Conservation (phyloP, 2,888 invertebrate species). For the Lasius platythorax region DNA sequence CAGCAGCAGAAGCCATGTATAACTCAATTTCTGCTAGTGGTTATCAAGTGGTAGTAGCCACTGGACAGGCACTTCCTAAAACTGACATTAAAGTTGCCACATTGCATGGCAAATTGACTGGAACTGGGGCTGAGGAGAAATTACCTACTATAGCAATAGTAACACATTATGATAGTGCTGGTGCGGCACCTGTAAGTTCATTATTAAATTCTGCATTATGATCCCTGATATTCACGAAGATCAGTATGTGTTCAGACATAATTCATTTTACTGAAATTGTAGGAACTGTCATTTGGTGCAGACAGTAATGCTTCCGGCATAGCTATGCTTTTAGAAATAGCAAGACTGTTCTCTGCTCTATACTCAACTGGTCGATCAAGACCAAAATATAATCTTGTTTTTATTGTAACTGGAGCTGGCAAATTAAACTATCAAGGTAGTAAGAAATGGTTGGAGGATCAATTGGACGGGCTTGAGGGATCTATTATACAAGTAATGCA, state of each 20-base stretch:
- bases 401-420: conserved; percentile 96
- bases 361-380: conserved; percentile 92
- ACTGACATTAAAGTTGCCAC: conserved; percentile 95
- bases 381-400: conserved; percentile 93
- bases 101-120: conserved; percentile 93
- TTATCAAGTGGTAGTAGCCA: conserved; percentile 95
- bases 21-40: conserved; percentile 97
- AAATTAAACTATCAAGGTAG: conserved; percentile 97
- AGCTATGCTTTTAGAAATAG: conserved; percentile 94
- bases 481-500: conserved; percentile 90
- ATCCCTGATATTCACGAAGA: conserved; percentile 21
- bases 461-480: conserved; percentile 92
- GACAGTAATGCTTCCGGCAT: conserved; percentile 98
- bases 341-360: conserved; percentile 94
- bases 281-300: conserved; percentile 95
- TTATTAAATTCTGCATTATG: not conserved
- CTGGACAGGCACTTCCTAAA: conserved; percentile 90
- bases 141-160: conserved; percentile 96
- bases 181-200: conserved; percentile 94
- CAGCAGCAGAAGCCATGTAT: conserved; percentile 94
- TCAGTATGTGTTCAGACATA: conserved; percentile 10
- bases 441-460: conserved; percentile 98
- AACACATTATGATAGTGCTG: conserved; percentile 97
- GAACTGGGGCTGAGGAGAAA: conserved; percentile 90
- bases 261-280: conserved; percentile 66